These are phyloP conservation scores for Ceyx melanurus DNA, from an alignment of 2,113 vertebrate genomes.

Conservation along the genomic window DNA sequence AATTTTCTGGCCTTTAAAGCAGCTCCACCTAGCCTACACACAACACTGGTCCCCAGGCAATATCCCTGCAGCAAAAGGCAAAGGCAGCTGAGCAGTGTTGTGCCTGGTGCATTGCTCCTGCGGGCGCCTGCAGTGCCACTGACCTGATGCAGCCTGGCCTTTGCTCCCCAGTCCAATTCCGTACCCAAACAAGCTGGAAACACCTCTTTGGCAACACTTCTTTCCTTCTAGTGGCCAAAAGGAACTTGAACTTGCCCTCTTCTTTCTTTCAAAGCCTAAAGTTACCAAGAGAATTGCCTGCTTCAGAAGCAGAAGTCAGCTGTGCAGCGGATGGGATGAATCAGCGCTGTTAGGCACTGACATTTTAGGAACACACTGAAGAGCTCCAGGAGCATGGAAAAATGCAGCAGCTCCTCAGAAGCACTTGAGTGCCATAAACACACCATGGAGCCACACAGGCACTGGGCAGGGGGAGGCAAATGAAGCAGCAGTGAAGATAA, in stretches of 20 bases:
- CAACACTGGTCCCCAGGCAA: background rate
- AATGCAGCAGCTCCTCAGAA: background rate
- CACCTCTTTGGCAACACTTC: background rate
- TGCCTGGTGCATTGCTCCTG: background rate
- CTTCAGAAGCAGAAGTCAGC: background rate
- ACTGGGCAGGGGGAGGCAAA: background rate
- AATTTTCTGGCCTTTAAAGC: background rate
- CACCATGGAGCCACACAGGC: background rate
- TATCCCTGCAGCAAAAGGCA: background rate
- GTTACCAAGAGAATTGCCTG: background rate
- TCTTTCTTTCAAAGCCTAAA: background rate
- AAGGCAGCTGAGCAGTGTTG: background rate
- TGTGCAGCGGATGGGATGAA: background rate
- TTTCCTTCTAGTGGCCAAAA: background rate
- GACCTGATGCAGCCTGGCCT: background rate
- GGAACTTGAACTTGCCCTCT: background rate
- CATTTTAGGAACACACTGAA: background rate
- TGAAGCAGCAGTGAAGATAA: background rate
- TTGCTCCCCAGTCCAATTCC: background rate
- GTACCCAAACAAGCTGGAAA: background rate
- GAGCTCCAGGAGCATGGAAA: background rate
- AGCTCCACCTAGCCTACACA: background rate
- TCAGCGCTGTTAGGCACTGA: background rate
- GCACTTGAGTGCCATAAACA: background rate
- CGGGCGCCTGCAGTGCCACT: background rate